These are phyloP conservation scores for Amaurobius ferox DNA, from an alignment of 2,888 invertebrate genomes.

Conservation along the genomic window DNA sequence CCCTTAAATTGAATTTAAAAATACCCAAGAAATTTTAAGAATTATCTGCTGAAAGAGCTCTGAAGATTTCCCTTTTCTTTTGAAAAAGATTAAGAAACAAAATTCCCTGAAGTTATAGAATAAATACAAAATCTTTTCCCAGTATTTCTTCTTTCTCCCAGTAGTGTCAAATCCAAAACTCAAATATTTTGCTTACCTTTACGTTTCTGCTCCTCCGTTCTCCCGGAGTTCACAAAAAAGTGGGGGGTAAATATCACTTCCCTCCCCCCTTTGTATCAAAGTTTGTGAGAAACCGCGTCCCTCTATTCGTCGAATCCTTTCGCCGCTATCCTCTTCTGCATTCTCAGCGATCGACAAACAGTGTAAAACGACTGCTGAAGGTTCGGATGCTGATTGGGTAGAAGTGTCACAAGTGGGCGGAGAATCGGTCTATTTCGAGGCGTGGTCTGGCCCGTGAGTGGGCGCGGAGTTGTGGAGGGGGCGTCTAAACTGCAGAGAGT, in stretches of 20 bases:
- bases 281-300: constrained; percentile 19
- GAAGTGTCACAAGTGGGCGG: constrained; percentile 36
- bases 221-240: not conserved
- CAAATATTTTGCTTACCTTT: constrained; percentile 33
- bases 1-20: no score
- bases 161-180: constrained; percentile 2
- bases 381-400: constrained; percentile 30
- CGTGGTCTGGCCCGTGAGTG: not conserved
- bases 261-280: constrained; percentile 15
- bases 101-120: no score
- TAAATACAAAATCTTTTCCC: not conserved
- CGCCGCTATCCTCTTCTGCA: constrained; percentile 26
- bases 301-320: constrained; percentile 34
- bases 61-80: no score
- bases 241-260: constrained; percentile 19
- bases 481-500: constrained; percentile 28
- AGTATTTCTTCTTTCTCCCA: not conserved
- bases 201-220: not conserved
- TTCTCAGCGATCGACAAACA: constrained; percentile 30
- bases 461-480: constrained; percentile 14
- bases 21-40: no score
- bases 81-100: no score
- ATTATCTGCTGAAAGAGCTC: no score
- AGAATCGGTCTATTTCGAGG: not conserved
- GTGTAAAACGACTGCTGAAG: not conserved